Base-by-base conservation (phyloP, 2,797 vertebrate species). In the Onychomys arenicola region DNA sequence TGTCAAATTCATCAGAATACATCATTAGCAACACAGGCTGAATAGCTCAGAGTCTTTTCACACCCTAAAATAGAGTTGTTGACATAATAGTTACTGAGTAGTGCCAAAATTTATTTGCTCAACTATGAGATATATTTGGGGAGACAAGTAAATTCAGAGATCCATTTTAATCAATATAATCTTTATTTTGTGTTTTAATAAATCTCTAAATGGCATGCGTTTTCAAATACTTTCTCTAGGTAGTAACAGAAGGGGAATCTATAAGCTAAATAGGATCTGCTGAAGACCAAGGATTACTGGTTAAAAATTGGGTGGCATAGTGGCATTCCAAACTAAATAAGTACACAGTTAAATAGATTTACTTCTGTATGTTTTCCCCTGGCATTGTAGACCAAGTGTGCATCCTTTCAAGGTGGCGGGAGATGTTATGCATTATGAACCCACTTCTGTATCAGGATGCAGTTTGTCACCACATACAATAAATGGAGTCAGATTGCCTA, bases 101-200 rank as follows among this genome's bases (percentile, higher is more conserved):
- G 11, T 52, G 89, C 87, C 59, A 96, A 88, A 21, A 95, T 65
- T 85, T 89, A 90, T 85, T 82, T 67, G 17, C 40, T 75, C 59
- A 73, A 82, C 9, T 16, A 1, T 61, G n/a, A 46, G 2, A 78
- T 93, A 57, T 25, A 89, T 91, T n/a, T 93, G 67, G 7, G 21
- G 34, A 71, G 34, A 78, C 63, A 96, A 14, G 67, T 40, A 76
- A 89, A 61, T 88, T 63, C 43, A 59, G 71, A 92, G 65, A 86
- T 94, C n/a, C 43, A 49, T 92, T 78, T 81, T 43, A 5, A 89
- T 97, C 65, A 94, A 81, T 25, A 77, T 57, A 91, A 81, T 57
- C 7, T 2, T 84, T 65, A 52, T 25, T 75, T 10, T 65, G 2
- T 49, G 19, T 25, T 85, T 40, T 7, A 88, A 10, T 95, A 34